Evolutionary conservation across 2,113 vertebrate species (phyloP).

Genomic region (Piprites chloris): DNA sequence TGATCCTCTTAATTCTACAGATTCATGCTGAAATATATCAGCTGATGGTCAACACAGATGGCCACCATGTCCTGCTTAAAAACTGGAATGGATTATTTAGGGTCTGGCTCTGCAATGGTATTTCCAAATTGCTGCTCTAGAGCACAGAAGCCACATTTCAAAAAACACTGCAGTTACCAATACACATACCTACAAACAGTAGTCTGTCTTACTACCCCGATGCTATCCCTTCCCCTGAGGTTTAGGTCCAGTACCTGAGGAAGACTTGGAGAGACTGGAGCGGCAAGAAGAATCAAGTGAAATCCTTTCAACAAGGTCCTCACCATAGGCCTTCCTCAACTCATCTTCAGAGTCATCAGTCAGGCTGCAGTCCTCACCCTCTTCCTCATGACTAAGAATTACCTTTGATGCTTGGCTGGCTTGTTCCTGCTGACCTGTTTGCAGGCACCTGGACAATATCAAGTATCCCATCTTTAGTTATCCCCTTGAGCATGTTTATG

Average conservation of each 20-base stretch:
- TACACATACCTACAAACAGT: not conserved
- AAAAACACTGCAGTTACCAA: not conserved
- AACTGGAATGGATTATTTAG: not conserved
- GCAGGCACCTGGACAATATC: slow-evolving; percentile 69
- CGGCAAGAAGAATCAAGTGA: slow-evolving; percentile 65
- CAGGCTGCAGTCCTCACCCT: not conserved
- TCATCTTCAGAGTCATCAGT: slow-evolving; percentile 54
- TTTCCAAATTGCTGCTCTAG: not conserved
- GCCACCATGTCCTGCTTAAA: not conserved
- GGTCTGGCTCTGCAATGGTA: not conserved
- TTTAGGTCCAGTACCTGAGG: slow-evolving; percentile 28
- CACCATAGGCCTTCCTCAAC: not conserved
- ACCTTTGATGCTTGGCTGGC: slow-evolving; percentile 65
- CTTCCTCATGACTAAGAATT: slow-evolving; percentile 58
- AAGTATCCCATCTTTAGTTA: not conserved
- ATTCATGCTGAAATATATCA: not conserved
- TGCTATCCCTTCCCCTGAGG: not conserved
- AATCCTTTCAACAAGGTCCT: not conserved
- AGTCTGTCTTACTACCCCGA: accelerated
- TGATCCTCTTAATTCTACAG: not conserved
- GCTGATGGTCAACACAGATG: not conserved
- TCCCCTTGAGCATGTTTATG: not conserved
- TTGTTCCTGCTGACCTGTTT: slow-evolving; percentile 65
- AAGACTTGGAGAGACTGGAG: slow-evolving; percentile 11
- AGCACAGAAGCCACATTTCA: not conserved